phyloP scores from a whole-genome alignment of 2,797 vertebrate genomes.

The Cyclura pinguis region DNA sequence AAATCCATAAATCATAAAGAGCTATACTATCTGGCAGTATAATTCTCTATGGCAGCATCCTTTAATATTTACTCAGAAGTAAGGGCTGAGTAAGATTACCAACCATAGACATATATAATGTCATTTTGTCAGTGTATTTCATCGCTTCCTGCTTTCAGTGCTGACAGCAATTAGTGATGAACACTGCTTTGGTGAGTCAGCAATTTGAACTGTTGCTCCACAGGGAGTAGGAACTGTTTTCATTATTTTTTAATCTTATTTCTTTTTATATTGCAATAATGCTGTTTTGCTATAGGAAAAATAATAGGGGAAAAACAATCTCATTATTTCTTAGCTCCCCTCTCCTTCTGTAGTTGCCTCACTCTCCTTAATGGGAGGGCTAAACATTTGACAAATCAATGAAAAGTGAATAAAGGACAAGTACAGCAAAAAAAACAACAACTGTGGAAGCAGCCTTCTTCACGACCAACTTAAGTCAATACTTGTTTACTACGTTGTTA shows the following conservation, averaged over 20 bases:
- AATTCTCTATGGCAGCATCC: background rate
- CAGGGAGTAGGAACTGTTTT: background rate
- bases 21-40: background rate
- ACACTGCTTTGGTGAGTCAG: background rate
- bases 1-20: background rate
- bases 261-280: background rate
- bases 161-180: background rate
- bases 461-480: background rate
- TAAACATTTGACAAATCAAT: background rate
- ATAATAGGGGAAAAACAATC: background rate
- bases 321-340: background rate
- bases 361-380: background rate
- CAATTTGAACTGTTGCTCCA: background rate
- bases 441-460: background rate
- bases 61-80: background rate
- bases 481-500: background rate
- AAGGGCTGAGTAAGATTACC: background rate
- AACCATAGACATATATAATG: background rate
- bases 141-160: background rate
- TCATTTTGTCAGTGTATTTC: background rate
- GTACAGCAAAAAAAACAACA: background rate
- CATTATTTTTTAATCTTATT: background rate
- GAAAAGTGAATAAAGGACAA: background rate
- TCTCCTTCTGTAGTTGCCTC: background rate
- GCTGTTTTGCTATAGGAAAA: background rate